phyloP scores from a whole-genome alignment of 1,140 invertebrate species.

The Eriocheir sinensis region DNA sequence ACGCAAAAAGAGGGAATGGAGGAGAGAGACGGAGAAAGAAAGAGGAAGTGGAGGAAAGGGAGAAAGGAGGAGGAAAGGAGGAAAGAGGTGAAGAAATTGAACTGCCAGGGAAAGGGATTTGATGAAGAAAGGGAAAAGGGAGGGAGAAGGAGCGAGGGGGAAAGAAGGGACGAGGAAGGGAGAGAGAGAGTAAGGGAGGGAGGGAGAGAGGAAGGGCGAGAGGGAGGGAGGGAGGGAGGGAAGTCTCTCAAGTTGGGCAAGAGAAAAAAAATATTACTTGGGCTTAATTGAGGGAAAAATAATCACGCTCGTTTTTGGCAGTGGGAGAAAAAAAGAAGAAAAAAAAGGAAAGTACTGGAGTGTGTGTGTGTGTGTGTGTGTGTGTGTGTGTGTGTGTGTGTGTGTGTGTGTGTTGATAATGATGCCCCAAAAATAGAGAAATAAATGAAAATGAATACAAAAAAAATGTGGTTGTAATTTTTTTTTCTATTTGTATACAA shows the following conservation, averaged over 20 bases:
- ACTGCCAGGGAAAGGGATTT: not conserved
- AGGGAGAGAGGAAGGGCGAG: not conserved
- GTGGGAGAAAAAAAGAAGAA: not conserved
- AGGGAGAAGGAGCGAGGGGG: not conserved
- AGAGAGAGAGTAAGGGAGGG: not conserved
- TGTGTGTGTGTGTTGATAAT: not conserved
- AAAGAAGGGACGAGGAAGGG: not conserved
- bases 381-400: not conserved
- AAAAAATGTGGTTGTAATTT: not conserved
- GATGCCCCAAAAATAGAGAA: no score
- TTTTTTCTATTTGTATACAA: not conserved
- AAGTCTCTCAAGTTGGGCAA: not conserved
- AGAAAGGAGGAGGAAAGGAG: not conserved
- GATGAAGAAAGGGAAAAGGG: no score
- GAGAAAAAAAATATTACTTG: not conserved
- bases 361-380: not conserved
- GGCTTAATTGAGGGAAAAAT: slow-evolving; percentile 12
- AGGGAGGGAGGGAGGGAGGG: no score
- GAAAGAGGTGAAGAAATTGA: not conserved
- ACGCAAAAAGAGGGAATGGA: not conserved
- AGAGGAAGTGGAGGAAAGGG: not conserved
- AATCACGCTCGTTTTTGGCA: not conserved
- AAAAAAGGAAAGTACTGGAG: not conserved
- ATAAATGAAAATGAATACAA: not conserved
- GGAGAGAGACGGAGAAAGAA: not conserved